A percentile compares a stretch with the other conserved stretches of the same genome.
phyloP scores from a whole-genome alignment of 2,113 vertebrate genomes.

The Phylloscopus trochiloides region DNA sequence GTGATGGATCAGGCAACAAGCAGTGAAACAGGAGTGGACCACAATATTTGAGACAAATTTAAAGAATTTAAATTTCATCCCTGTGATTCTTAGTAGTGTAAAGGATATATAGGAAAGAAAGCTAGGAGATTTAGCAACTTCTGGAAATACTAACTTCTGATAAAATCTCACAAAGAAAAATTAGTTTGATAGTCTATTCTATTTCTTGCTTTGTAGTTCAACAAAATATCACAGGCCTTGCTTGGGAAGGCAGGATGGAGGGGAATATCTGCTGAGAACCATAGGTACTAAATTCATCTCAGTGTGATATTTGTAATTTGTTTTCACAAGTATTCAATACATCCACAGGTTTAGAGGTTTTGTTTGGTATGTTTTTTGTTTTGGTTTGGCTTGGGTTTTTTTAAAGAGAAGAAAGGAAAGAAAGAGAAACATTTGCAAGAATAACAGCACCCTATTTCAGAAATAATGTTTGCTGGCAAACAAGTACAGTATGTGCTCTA shows the following conservation, averaged over 20 bases:
- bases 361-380: not conserved
- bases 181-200: not conserved
- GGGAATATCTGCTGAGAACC: not conserved
- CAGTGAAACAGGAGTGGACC: not conserved
- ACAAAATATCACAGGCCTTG: not conserved
- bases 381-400: not conserved
- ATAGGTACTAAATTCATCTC: not conserved
- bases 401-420: constrained; percentile 13
- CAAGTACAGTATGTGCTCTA: constrained; percentile 60
- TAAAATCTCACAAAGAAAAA: not conserved
- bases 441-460: constrained; percentile 36
- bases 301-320: not conserved
- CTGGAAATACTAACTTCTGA: not conserved
- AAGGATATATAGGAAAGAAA: not conserved
- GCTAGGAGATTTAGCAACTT: not conserved
- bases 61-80: not conserved
- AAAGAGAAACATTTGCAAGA: constrained; percentile 40
- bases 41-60: not conserved
- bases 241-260: not conserved
- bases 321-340: constrained; percentile 1
- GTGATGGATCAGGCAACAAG: not conserved
- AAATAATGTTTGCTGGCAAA: constrained; percentile 67
- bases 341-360: not conserved
- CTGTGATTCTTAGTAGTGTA: not conserved
- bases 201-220: not conserved